Conservation (phyloP, 2,888 invertebrate species). For the Pseudococcus viburni region DNA sequence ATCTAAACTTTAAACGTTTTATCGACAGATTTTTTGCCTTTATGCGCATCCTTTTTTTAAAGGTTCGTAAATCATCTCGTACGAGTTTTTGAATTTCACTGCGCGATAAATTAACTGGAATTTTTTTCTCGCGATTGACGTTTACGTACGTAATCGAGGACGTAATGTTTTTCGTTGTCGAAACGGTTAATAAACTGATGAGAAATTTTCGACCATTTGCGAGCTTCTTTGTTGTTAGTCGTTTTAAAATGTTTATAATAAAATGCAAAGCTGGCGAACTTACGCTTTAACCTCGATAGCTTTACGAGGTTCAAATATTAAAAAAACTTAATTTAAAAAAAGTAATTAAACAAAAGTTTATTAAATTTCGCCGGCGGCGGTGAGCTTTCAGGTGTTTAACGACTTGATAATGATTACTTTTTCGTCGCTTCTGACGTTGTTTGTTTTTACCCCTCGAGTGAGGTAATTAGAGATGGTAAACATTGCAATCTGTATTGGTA, state of each 20-base stretch:
- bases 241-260: conserved; percentile 27
- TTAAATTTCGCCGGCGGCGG: conserved; percentile 1
- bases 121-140: too few species aligned
- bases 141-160: too few species aligned
- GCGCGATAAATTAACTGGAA: too few species aligned
- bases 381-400: conserved; percentile 38
- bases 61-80: not conserved
- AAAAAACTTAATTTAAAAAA: conserved; percentile 42
- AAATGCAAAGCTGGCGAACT: conserved; percentile 22
- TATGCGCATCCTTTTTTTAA: not conserved
- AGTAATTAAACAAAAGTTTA: conserved; percentile 43
- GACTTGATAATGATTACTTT: conserved; percentile 33
- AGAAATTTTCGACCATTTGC: not conserved
- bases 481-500: not conserved
- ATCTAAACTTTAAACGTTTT: conserved; percentile 22
- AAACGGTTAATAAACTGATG: not conserved
- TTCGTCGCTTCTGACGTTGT: not conserved
- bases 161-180: too few species aligned
- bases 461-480: conserved; percentile 16
- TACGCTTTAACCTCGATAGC: conserved; percentile 29
- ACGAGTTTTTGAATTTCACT: not conserved
- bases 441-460: not conserved
- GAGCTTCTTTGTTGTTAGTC: conserved; percentile 14
- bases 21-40: conserved; percentile 20
- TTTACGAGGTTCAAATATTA: conserved; percentile 34